Base-by-base conservation (phyloP, 2,113 vertebrate species). In the Nesoenas mayeri region DNA sequence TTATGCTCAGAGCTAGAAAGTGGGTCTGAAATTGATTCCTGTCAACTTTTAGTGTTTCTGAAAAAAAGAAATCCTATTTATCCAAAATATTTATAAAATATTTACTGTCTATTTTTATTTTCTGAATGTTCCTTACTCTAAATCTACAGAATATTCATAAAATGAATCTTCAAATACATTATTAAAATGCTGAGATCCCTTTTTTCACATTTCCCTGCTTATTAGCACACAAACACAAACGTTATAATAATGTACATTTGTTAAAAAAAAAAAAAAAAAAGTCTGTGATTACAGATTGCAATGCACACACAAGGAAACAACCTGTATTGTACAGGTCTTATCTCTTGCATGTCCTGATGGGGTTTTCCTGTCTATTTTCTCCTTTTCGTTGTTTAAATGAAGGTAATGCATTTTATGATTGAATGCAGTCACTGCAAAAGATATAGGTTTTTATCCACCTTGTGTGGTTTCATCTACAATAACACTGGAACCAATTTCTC, bases 381-480 rank as follows among this genome's bases (percentile, higher is more conserved):
- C 13, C 10, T 93, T 88, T 82, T 31, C 14, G 79, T 85, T 87
- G 17, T 67, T 81, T 80, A 65, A 72, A 53, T 56, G 7, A 66
- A 58, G 28, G 24, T 21, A 74, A 54, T 54, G 2, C 11, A 31
- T 8, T 51, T 38, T 36, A 38, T 25, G 36, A 42, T 79, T 79
- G 22, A 88, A 65, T 29, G 58, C 10, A 81, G 16, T 17, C 6
- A n/a, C 18, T 64, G 2, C 21, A 56, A 64, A 65, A 64, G 2
- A 29, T 15, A 50, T 0, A 3, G 3, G 12, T 66, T 47, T 31
- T 44, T 17, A 0, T 0, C 12, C 12, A 4, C 3, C 4, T 25
- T 53, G 0, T 54, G 50, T 40, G 7, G 3, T 44, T 81, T 80
- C 4, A 28, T 88, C 91, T 92, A 32, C 14, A 51, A 6, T 29